Evolutionary conservation across 2,113 vertebrate genomes (phyloP).

Genomic region (Mormyrus lacerda): DNA sequence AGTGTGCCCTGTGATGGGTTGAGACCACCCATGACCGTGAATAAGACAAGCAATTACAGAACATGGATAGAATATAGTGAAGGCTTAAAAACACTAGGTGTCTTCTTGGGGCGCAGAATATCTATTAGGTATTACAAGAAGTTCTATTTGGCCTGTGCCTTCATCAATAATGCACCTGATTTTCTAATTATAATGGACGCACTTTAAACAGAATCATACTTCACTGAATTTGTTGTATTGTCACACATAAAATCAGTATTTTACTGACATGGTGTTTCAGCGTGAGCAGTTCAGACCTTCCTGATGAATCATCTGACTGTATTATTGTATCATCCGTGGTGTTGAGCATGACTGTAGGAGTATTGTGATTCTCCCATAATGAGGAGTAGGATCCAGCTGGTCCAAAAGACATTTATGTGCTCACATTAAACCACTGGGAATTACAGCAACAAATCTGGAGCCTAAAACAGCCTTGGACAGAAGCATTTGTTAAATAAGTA

Average conservation of each 20-base stretch:
- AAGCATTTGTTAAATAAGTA: background rate
- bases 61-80: background rate
- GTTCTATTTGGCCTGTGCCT: background rate
- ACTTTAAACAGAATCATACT: background rate
- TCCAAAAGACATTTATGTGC: background rate
- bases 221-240: background rate
- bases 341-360: background rate
- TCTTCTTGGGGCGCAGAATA: background rate
- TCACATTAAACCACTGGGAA: background rate
- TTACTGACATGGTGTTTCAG: background rate
- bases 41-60: background rate
- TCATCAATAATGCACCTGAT: background rate
- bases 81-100: background rate
- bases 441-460: background rate
- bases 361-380: background rate
- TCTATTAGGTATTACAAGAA: background rate
- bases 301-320: background rate
- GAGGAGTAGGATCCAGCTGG: too few species aligned
- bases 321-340: background rate
- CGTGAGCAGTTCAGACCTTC: background rate
- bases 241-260: background rate
- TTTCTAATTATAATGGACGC: background rate
- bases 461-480: background rate
- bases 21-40: background rate
- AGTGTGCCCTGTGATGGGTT: background rate